Conservation (phyloP, 2,888 invertebrate species). For the Dicycla oo region DNA sequence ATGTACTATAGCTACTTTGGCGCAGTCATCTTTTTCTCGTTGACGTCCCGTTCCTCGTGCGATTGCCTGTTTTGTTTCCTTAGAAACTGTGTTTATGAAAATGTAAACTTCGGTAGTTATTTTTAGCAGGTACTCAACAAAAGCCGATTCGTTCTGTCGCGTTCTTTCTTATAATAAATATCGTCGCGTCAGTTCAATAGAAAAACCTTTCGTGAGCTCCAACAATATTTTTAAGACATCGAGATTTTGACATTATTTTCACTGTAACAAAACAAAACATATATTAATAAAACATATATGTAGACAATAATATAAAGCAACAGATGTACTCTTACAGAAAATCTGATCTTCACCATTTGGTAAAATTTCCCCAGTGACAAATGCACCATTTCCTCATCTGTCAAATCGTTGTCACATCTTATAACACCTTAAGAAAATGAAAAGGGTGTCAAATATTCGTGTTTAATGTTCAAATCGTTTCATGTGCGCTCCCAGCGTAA, state of each 20-base stretch:
- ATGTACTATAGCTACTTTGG: too few species aligned
- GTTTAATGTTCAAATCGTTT: constrained; percentile 38
- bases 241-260: not conserved
- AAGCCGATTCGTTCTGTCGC: not conserved
- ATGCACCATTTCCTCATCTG: constrained; percentile 25
- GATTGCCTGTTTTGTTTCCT: not conserved
- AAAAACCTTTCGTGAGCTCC: too few species aligned
- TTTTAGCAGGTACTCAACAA: not conserved
- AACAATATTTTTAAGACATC: not conserved
- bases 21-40: too few species aligned
- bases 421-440: constrained; percentile 30
- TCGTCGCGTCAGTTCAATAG: not conserved
- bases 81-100: not conserved
- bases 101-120: not conserved
- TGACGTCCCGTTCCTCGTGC: too few species aligned
- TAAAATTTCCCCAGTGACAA: constrained; percentile 15
- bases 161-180: too few species aligned
- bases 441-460: constrained; percentile 40
- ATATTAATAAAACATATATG: not conserved
- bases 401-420: constrained; percentile 41
- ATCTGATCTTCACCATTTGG: not conserved
- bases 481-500: constrained; percentile 31
- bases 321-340: too few species aligned
- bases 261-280: not conserved
- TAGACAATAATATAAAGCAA: not conserved